Evolutionary conservation across 2,888 invertebrate species (phyloP), one percentile per base, ranked within the genome.

Genomic region (Sclerodermus sp.): DNA sequence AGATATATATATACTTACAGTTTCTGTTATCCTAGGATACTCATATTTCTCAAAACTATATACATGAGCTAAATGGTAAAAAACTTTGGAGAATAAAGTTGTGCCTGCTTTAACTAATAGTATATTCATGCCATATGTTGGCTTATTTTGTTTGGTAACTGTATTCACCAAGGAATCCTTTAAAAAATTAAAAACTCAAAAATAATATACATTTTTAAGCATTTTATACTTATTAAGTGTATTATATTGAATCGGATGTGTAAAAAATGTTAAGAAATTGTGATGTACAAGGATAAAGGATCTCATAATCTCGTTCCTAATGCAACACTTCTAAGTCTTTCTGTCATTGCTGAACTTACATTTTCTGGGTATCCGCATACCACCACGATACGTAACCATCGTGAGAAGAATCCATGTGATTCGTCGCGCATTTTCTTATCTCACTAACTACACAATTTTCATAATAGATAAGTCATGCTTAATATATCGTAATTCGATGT

Each of bases 21-120:
- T 68, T 47, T 80, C 77, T 42, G 84, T 83, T 49, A 90, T 81
- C 68, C 87, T 87, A 41, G 87, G 86, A 75, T 87, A 91, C 44
- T 85, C 80, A 68, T 85, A 90, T 50, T 83, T 85, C 66, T 84
- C 83, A 49, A 87, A 82, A 45, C 84, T 83, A 67, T 83, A 82
- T 44, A 87, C 85, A 70, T 90, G 87, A 4, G 85, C 83, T 57
- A 90, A 69, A 76, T 88, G 83, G 15, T 54, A 57, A 39, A 75
- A 77, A 29, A 73, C 43, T 63, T 70, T 77, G 4, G 76, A 75
- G 9, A 75, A 51, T 18, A 76, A 49, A 84, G 82, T 68, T 81
- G 82, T 63, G 78, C 84, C 77, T 81, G 81, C 71, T 84, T 86
- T 67, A 51, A 82, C 73, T 71, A 82, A 53, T 39, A 84, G 58